Evolutionary conservation across 2,888 invertebrate species (phyloP).

Genomic region (Exephanes ischioxanthus): DNA sequence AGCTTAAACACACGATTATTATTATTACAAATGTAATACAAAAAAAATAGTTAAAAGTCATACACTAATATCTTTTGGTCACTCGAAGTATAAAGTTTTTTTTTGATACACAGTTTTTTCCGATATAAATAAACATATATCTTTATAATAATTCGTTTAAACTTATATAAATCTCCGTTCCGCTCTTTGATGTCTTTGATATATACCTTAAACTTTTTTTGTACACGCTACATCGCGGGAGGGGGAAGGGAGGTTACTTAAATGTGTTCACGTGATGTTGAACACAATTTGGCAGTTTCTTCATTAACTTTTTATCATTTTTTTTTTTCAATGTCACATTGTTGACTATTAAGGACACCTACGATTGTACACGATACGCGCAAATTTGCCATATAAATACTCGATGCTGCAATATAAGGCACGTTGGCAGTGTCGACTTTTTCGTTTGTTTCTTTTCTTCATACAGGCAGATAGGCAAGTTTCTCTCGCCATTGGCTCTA

Average conservation of each 20-base stretch:
- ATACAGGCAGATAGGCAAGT: conserved; percentile 18
- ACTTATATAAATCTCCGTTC: conserved; percentile 48
- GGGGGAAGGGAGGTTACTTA: conserved; percentile 10
- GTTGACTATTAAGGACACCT: conserved; percentile 55
- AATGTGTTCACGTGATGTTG: conserved; percentile 58
- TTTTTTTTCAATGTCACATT: conserved; percentile 35
- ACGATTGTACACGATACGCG: conserved; percentile 50
- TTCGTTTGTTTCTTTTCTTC: conserved; percentile 12
- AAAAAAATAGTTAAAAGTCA: conserved; percentile 58
- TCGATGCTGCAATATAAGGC: conserved; percentile 58
- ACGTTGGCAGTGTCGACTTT: conserved; percentile 60
- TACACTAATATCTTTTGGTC: conserved; percentile 57
- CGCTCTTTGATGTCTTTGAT: conserved; percentile 55
- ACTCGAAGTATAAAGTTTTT: conserved; percentile 53
- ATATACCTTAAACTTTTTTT: conserved; percentile 57
- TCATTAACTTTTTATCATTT: conserved; percentile 27
- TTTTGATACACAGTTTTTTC: conserved; percentile 48
- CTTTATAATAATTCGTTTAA: conserved; percentile 67
- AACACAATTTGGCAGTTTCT: conserved; percentile 68
- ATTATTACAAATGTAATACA: conserved; percentile 54
- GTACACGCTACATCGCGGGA: conserved; percentile 34
- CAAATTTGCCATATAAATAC: conserved; percentile 55
- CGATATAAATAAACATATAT: conserved; percentile 67
- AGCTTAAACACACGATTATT: conserved; percentile 62
- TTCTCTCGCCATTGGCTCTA: conserved; percentile 36